Evolutionary conservation across 2,888 invertebrate species (phyloP), one percentile per base, ranked within the genome.

Genomic region (Drosophila bunnanda): DNA sequence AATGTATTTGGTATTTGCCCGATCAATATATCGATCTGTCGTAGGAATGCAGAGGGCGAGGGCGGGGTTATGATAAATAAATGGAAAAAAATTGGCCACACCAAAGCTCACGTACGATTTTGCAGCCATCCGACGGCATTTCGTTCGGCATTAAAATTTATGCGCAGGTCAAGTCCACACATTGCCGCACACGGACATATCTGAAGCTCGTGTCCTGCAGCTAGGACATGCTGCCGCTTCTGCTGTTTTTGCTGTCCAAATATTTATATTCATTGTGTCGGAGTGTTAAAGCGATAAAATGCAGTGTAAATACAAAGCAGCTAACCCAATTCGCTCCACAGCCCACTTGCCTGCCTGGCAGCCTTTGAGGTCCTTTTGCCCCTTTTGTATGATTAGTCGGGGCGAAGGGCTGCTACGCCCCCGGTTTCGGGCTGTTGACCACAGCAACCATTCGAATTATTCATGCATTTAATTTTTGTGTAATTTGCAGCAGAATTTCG

Each of bases 181-280:
- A 75, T 62, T 64, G 38, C 39, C 64, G 25, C 70, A 70, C 54
- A 46, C 52, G 71, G 53, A 62, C 53, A 84, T 74, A 71, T 86
- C 79, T 84, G 88, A 71, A 85, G 71, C 77, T 74, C 77, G 65
- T 69, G 88, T 79, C 68, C 88, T 82, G 75, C 65, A 52, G 65
- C 38, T 75, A 62, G 79, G 56, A 77, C 62, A 70, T 65, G 64
- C 50, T 43, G 38, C 32, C 43, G 22, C n/a, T 58, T 28, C 70
- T 89, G 89, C 84, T 85, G 84, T 86, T 86, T 86, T 89, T 86
- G 89, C 88, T 86, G 85, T 86, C 89, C 89, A 86, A 86, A 86
- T 86, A 86, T 86, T 86, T 86, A 86, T 86, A 86, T 86, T 86
- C 89, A 86, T 86, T 86, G 89, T 86, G 85, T 86, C 85, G 87